Evolutionary conservation across 2,888 invertebrate species (phyloP).

Genomic region (Hemistola chrysoprasaria): DNA sequence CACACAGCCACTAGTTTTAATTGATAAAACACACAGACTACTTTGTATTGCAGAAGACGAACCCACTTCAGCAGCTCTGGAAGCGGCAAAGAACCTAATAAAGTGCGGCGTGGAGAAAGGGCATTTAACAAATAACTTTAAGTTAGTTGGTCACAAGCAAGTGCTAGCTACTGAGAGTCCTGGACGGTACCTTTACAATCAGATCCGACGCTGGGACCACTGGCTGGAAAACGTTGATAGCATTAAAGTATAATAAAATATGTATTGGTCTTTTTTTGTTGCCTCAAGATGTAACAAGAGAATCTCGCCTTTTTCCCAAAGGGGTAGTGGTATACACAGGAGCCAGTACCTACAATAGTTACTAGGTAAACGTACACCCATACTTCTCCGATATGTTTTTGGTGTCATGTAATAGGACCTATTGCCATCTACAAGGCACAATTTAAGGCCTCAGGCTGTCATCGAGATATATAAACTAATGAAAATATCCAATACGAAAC

Average conservation of each 20-base stretch:
- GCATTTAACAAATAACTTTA: conserved; percentile 80
- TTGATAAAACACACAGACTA: no score
- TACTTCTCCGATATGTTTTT: no score
- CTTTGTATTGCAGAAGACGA: conserved; percentile 70
- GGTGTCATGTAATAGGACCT: no score
- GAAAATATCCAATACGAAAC: no score
- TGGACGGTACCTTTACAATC: conserved; percentile 64
- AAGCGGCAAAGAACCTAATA: conserved; percentile 80
- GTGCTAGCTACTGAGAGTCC: conserved; percentile 66
- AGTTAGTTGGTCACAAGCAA: conserved; percentile 84
- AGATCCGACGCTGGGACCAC: conserved; percentile 71
- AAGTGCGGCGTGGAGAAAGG: conserved; percentile 82
- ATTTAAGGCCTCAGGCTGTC: no score
- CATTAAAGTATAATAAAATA: conserved; percentile 26
- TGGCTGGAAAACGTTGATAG: conserved; percentile 56
- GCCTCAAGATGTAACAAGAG: neutral
- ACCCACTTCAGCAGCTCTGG: conserved; percentile 80
- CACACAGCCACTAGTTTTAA: no score
- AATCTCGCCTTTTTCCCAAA: no score
- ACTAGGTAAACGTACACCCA: no score
- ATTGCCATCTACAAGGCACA: no score
- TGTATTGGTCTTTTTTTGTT: neutral
- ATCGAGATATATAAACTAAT: no score
- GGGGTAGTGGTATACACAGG: no score
- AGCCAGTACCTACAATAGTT: no score